These are phyloP conservation scores for Philereme vetulata DNA, from an alignment of 2,888 invertebrate genomes.

Conservation along the genomic window DNA sequence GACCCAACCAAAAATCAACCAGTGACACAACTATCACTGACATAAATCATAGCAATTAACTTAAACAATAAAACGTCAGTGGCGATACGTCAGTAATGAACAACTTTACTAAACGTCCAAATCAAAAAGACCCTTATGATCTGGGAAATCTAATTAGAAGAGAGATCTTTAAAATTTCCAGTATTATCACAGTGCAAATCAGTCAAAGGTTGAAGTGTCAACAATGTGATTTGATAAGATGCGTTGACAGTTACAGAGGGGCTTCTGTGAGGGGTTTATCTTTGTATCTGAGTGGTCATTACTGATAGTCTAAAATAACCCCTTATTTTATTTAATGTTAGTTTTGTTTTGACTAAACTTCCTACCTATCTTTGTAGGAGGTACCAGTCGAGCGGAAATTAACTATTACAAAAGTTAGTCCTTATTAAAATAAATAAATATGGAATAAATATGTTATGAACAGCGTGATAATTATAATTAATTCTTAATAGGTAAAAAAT, in stretches of 20 bases:
- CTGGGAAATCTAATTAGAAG: slow-evolving; percentile 6
- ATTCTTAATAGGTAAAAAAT: too few species aligned
- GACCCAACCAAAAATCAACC: too few species aligned
- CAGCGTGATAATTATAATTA: too few species aligned
- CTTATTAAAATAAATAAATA: too few species aligned
- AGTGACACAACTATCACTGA: slow-evolving; percentile 1
- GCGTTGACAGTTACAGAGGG: slow-evolving; percentile 60
- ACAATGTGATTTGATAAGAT: slow-evolving; percentile 57
- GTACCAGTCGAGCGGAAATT: neutral
- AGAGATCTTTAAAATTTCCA: slow-evolving; percentile 50
- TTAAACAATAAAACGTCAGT: slow-evolving; percentile 61
- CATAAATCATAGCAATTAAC: slow-evolving; percentile 63
- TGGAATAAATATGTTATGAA: too few species aligned
- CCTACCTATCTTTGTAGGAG: slow-evolving; percentile 15
- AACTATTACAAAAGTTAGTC: too few species aligned
- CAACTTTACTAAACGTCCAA: slow-evolving; percentile 49
- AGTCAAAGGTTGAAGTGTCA: slow-evolving; percentile 71
- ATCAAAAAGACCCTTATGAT: slow-evolving; percentile 38
- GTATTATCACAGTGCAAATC: slow-evolving; percentile 66
- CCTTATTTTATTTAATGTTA: slow-evolving; percentile 10
- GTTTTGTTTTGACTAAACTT: slow-evolving; percentile 22
- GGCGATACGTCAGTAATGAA: slow-evolving; percentile 52
- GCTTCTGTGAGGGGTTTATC: slow-evolving; percentile 51
- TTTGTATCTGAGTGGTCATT: slow-evolving; percentile 53
- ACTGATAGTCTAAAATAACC: slow-evolving; percentile 8